These are phyloP conservation scores for Neodontobutis hainanensis DNA, from an alignment of 2,113 vertebrate species.

Conservation along the genomic window DNA sequence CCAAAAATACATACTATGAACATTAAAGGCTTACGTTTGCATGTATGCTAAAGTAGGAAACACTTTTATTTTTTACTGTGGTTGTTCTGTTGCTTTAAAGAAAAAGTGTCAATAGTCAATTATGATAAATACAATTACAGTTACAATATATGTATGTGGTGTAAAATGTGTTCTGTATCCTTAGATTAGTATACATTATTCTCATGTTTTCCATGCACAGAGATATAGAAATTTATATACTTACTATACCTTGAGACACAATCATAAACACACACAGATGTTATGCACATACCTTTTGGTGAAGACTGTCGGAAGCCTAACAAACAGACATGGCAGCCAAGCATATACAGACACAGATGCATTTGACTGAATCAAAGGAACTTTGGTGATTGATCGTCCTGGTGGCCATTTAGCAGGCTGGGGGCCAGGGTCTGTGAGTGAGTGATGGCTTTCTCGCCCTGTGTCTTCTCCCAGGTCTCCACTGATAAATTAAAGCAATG, in stretches of 20 bases:
- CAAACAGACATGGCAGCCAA: background rate
- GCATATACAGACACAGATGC: constrained; percentile 1
- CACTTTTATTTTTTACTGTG: background rate
- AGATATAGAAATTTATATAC: too few relatives aligned
- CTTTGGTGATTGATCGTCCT: constrained; percentile 44
- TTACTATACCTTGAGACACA: too few relatives aligned
- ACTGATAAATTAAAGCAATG: constrained; percentile 72
- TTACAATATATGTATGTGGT: too few relatives aligned
- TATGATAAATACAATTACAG: too few relatives aligned
- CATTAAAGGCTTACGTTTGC: background rate
- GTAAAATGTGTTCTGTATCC: too few relatives aligned
- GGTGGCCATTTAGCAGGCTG: constrained; percentile 61
- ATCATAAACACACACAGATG: too few relatives aligned
- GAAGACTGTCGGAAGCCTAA: background rate
- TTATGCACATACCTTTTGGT: too few relatives aligned
- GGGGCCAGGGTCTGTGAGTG: constrained; percentile 25
- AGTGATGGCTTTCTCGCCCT: constrained; percentile 64
- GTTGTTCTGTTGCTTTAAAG: too few relatives aligned
- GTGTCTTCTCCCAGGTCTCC: constrained; percentile 59
- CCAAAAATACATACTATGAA: background rate
- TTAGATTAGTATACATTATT: too few relatives aligned
- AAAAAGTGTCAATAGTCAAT: too few relatives aligned
- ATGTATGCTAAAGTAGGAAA: too few relatives aligned
- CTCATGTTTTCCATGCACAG: too few relatives aligned
- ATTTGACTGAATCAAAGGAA: constrained; percentile 5